These are phyloP conservation scores for Notiomystis cincta DNA, from an alignment of 2,113 vertebrate genomes.

Conservation along the genomic window DNA sequence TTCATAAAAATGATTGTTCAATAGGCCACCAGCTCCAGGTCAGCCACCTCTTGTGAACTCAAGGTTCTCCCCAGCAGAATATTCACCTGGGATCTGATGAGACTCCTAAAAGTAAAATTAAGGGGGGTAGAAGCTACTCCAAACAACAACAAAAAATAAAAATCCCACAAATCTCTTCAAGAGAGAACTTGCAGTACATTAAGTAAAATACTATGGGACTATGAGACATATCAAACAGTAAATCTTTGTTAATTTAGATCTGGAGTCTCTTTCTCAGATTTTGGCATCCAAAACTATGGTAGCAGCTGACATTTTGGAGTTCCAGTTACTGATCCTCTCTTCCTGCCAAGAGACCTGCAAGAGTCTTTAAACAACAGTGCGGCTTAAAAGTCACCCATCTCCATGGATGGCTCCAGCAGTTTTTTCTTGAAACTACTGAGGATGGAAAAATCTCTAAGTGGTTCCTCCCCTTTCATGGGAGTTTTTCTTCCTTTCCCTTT, in stretches of 20 bases:
- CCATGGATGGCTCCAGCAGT: too few relatives aligned
- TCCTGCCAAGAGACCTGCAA: neutral
- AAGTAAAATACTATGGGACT: neutral
- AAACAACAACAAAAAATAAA: neutral
- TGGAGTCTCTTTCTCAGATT: neutral
- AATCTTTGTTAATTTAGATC: neutral
- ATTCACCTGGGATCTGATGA: neutral
- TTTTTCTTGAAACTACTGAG: neutral
- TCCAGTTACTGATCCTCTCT: neutral
- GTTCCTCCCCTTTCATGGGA: fast-evolving
- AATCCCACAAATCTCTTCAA: neutral
- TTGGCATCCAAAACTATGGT: neutral
- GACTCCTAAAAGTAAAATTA: neutral
- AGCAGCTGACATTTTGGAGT: neutral
- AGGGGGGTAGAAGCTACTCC: neutral
- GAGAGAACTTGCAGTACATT: neutral
- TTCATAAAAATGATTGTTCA: neutral
- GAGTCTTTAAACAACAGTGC: neutral
- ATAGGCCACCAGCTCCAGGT: neutral
- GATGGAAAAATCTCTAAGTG: neutral
- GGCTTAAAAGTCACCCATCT: neutral
- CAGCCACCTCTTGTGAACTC: neutral
- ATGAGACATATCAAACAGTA: neutral
- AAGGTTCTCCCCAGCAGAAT: neutral
- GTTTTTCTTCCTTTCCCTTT: neutral